Base-by-base conservation (phyloP, 2,797 vertebrate genomes). In the Melanotaenia pygmaea region DNA sequence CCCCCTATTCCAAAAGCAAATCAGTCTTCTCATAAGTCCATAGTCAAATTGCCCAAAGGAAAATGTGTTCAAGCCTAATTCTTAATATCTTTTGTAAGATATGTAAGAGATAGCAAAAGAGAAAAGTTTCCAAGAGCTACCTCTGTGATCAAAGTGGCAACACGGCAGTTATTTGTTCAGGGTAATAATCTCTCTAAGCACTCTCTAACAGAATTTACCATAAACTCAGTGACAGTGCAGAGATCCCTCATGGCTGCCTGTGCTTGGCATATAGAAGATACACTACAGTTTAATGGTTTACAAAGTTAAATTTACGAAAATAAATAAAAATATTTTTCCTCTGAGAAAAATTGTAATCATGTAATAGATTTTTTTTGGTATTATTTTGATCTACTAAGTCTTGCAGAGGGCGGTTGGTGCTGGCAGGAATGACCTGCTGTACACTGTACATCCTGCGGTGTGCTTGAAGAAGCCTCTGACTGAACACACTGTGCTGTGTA, bases 121-220 rank as follows among this genome's bases (percentile, higher is more conserved):
- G 38, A 57, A 62, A 43, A 64, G 56, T 51, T 37, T 59, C 45
- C 64, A 26, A 74, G 67, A 81, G 67, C 73, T 62, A 63, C 66
- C 53, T 73, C 70, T 67, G 59, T 71, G 86, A 84, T 84, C 61
- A 69, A 80, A 90, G 72, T 70, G 65, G 80, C 76, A 83, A 84
- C 76, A 77, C 61, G 58, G 62, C 65, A 7, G 20, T 67, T 87
- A 78, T 88, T 90, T 89, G 73, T 77, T 82, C 76, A 73, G 51
- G 30, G 47, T 86, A 83, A 86, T 82, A 43, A 76, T 81, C 70
- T 88, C 64, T 79, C 61, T 51, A 64, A 71, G 76, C 45, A 40
- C 69, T 38, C 53, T 78, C 72, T 58, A 81, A 83, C 65, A 69
- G 61, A 64, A 62, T 47, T 71, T 65, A 37, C 72, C 58, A 71